Base-by-base conservation (phyloP, 1,140 invertebrate species). In the Tetramorium parvispinum region DNA sequence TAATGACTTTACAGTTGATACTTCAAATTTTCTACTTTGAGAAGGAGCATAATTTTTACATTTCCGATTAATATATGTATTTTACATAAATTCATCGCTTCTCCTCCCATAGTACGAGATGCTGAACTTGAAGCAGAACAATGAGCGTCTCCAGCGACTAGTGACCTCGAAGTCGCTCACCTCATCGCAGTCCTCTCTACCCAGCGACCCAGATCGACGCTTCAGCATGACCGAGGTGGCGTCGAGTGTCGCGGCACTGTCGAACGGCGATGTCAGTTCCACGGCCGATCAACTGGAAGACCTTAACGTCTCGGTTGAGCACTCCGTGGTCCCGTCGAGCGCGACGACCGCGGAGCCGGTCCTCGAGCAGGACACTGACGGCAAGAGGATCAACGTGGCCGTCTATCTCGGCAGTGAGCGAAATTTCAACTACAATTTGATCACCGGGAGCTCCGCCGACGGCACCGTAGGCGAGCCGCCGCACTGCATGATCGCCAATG, bases 121-220 rank as follows among this genome's bases (percentile, higher is more conserved):
- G 98, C 95, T 98, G 89, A 98, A 98, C 91, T 95, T 99, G 89
- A 99, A 99, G 93, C 98, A 99, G 92, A 99, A 99, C 93, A 99
- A 99, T 94, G 98, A 99, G 92, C 96, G 99, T 51, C 96, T 99
- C 0, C 98, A 99, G 92, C 96, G 98, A 89, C 95, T 99, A 88
- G 97, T 99, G 1, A 97, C 97, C 5, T 97, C 97, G 37, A 97
- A 98, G 91, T 98, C 97, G 0, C 92, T 98, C 53, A 97, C 97
- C 2, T 98, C 98, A 1, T 98, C 97, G 10, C 97, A 98, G 88
- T 97, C 96, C 82, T 98, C 97, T 46, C 94, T 98, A 78, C 96
- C 95, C n/a, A 95, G 94, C 61, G 94, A 95, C 70, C 93, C 96
- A 4, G 96, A 96, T 79, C 94, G 97, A 95, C 91, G 96, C 91